Percentiles rank a stretch among this genome's conserved stretches.
Evolutionary conservation across 1,140 invertebrate species (phyloP).

Genomic region (Apis florea): DNA sequence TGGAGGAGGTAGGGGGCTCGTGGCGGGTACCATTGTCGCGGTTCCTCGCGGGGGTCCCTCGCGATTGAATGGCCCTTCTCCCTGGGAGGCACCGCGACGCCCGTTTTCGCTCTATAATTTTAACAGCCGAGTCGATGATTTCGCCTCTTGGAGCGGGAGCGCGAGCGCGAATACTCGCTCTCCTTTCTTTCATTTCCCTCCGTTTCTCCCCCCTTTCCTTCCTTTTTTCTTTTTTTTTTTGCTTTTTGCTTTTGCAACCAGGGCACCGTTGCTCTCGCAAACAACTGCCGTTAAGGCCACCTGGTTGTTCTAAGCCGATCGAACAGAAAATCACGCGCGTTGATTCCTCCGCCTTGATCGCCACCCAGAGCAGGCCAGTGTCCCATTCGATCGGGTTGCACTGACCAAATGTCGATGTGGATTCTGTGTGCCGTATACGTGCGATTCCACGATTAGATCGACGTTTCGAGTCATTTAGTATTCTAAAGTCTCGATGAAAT

Average conservation of each 20-base stretch:
- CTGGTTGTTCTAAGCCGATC: conserved; percentile 71
- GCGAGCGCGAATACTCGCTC: background rate
- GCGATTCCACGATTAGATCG: too few species aligned
- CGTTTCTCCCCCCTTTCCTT: conserved; percentile 8
- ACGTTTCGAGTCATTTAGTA: too few species aligned
- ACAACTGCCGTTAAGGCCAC: conserved; percentile 71
- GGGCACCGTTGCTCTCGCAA: conserved; percentile 70
- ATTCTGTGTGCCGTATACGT: background rate
- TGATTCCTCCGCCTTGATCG: conserved; percentile 16
- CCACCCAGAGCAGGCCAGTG: conserved; percentile 2
- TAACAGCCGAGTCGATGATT: conserved; percentile 73
- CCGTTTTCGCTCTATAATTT: conserved; percentile 78
- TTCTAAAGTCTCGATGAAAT: too few species aligned
- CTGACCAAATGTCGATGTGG: conserved; percentile 16
- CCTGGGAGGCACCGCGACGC: conserved; percentile 79
- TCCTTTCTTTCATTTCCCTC: background rate
- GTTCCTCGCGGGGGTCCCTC: conserved; percentile 73
- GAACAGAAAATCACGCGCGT: conserved; percentile 52
- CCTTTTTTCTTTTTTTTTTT: conserved; percentile 4
- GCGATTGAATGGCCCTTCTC: conserved; percentile 75
- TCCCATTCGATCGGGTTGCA: background rate
- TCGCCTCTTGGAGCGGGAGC: conserved; percentile 54
- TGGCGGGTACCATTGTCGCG: conserved; percentile 66
- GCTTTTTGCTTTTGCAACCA: conserved; percentile 45
- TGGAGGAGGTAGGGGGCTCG: conserved; percentile 46